phyloP scores from a whole-genome alignment of 2,797 vertebrate species.

The Cyprinodon diabolis region DNA sequence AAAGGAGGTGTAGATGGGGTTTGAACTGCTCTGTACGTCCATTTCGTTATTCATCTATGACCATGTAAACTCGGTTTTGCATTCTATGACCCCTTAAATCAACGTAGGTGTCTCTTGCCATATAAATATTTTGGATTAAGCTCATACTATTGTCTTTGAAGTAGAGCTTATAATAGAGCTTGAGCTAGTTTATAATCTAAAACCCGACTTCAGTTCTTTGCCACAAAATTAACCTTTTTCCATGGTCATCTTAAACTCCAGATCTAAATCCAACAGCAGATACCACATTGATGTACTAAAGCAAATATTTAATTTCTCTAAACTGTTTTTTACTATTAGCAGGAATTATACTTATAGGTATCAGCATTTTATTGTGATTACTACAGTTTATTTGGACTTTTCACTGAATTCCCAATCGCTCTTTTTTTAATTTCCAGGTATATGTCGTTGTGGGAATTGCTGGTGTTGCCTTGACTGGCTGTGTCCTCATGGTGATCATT shows the following conservation, averaged over 20 bases:
- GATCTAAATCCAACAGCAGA: not conserved
- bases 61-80: too few relatives aligned
- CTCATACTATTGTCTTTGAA: too few relatives aligned
- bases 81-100: not conserved
- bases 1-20: too few relatives aligned
- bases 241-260: not conserved
- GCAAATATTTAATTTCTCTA: not conserved
- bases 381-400: not conserved
- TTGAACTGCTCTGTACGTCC: too few relatives aligned
- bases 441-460: conserved; percentile 96
- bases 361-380: not conserved
- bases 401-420: not conserved
- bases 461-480: conserved; percentile 90
- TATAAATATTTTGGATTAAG: too few relatives aligned
- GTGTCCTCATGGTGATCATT: conserved; percentile 93
- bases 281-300: not conserved
- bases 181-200: not conserved
- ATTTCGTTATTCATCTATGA: too few relatives aligned
- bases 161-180: not conserved
- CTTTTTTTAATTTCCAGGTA: conserved; percentile 78
- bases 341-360: not conserved
- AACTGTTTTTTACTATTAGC: too few relatives aligned
- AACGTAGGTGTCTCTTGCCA: not conserved
- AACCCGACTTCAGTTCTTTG: not conserved
- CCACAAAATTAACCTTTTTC: not conserved